These are phyloP conservation scores for Drosophila buzzatii DNA, from an alignment of 2,888 invertebrate genomes.

Conservation along the genomic window DNA sequence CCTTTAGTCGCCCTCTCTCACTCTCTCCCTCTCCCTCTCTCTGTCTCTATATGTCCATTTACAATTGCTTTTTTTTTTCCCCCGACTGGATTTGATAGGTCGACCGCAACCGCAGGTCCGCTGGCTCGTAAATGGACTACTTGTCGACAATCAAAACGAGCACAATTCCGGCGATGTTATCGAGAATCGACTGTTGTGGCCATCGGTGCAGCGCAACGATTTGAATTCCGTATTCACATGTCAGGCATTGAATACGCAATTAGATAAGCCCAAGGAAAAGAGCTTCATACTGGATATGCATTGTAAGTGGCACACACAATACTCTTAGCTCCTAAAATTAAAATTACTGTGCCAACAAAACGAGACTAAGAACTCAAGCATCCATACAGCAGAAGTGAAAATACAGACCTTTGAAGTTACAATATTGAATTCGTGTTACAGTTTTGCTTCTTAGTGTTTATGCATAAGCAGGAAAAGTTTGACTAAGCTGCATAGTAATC, in stretches of 20 bases:
- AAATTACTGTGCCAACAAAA: no score
- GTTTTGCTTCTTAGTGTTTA: no score
- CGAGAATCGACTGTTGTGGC: conserved; percentile 92
- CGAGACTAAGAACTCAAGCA: no score
- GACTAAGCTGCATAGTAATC: neutral
- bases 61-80: conserved; percentile 20
- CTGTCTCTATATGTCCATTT: conserved; percentile 10
- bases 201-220: conserved; percentile 91
- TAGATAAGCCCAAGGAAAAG: conserved; percentile 92
- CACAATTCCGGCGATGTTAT: conserved; percentile 94
- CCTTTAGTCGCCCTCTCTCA: neutral
- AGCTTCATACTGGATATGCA: conserved; percentile 92
- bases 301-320: conserved; percentile 88
- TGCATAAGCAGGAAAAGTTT: neutral
- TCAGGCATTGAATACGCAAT: conserved; percentile 93
- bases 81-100: conserved; percentile 85
- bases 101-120: conserved; percentile 93
- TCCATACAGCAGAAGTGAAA: no score
- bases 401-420: no score
- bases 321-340: neutral
- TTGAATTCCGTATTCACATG: conserved; percentile 95
- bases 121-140: conserved; percentile 93
- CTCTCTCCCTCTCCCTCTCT: neutral
- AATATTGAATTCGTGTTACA: no score
- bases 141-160: conserved; percentile 93